phyloP scores from a whole-genome alignment of 2,797 vertebrate species.

The Thamnophis elegans region DNA sequence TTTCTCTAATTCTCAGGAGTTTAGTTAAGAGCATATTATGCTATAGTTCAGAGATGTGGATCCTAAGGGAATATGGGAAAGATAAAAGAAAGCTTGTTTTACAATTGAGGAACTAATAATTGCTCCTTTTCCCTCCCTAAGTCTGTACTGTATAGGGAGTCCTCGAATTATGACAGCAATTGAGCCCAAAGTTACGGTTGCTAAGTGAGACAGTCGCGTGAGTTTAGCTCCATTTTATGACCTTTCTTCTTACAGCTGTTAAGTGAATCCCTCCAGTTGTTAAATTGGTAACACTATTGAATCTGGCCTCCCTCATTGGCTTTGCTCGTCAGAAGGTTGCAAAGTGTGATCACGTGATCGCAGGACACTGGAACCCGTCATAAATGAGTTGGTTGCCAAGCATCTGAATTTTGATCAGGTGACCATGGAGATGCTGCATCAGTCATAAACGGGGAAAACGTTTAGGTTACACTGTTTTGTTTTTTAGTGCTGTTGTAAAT shows the following conservation, averaged over 20 bases:
- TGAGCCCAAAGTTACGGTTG: not conserved
- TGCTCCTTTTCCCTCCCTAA: not conserved
- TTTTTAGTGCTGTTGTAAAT: not conserved
- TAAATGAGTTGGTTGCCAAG: not conserved
- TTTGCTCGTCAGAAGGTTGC: not conserved
- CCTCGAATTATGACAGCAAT: not conserved
- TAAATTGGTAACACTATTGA: not conserved
- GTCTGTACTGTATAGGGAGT: not conserved
- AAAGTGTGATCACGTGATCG: not conserved
- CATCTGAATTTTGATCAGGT: not conserved
- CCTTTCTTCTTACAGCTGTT: not conserved
- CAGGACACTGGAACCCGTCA: not conserved
- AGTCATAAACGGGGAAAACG: not conserved
- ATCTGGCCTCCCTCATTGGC: not conserved
- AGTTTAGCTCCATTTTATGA: not conserved
- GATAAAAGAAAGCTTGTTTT: not conserved
- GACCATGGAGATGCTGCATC: not conserved
- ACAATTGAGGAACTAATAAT: not conserved
- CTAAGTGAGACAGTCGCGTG: not conserved
- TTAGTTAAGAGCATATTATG: constrained; percentile 8
- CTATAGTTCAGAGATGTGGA: constrained; percentile 12
- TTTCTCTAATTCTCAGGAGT: not conserved
- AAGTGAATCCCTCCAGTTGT: not conserved
- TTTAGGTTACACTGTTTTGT: not conserved
- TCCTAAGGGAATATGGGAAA: not conserved